Base-by-base conservation (phyloP, 2,113 vertebrate species). In the Empidonax alnorum region DNA sequence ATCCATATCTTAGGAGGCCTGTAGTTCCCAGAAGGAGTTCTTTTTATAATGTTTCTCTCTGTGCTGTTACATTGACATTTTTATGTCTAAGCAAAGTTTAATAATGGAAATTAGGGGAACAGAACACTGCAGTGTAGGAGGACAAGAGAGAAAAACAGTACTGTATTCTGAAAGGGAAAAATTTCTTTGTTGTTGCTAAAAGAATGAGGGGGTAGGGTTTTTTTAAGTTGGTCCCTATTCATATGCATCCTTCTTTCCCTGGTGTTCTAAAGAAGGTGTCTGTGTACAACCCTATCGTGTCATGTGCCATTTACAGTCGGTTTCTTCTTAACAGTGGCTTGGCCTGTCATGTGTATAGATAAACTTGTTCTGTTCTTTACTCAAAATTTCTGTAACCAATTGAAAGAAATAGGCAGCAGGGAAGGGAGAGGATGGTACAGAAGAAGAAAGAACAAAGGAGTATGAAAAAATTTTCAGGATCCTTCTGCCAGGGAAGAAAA, bases 71-170 rank as follows among this genome's bases (percentile, higher is more conserved):
- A 4, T 30, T 90, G 65, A 77, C 21, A 77, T 86, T 91, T 93
- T 93, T 83, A 55, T 59, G 22, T 80, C 76, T 66, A 77, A 79
- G 55, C 59, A 66, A 84, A 76, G 33, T 88, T 87, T 93, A 93
- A 73, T 91, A 85, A 90, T 82, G 62, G 82, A 85, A 95, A 93
- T 93, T 75, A 78, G n/a, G 23, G 44, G 62, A 79, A 79, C n/a
- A 65, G 49, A 92, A 23, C 5, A 9, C 28, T 72, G 50, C 75
- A 74, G 15, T 58, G 39, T 91, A 25, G 72, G 76, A 91, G 56
- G 69, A 71, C 0, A 0, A 86, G 49, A 61, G 30, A 77, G 80
- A 83, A 39, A 84, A 55, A 44, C 11, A 46, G 22, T 63, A 35
- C 52, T 49, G 14, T 81, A 7, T 63, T 87, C 56, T 81, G 52